These are phyloP conservation scores for Philereme vetulata DNA, from an alignment of 2,888 invertebrate species.

Conservation along the genomic window DNA sequence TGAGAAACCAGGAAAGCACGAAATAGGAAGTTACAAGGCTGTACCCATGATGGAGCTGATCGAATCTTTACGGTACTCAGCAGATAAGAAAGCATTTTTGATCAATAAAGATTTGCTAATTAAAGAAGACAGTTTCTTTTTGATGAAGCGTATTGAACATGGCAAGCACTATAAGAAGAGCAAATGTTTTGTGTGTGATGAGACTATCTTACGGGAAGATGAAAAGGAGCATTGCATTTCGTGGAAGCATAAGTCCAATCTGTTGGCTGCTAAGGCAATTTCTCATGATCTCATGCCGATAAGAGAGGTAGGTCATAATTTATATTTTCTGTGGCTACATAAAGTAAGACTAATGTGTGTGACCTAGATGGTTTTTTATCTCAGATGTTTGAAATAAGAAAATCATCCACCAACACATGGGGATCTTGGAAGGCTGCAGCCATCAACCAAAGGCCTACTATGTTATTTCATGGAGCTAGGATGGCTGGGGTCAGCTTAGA, in stretches of 20 bases:
- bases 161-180: conserved; percentile 42
- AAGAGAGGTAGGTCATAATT: conserved; percentile 58
- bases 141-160: conserved; percentile 42
- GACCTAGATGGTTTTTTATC: too few relatives aligned
- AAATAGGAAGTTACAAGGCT: conserved; percentile 27
- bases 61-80: conserved; percentile 14
- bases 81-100: conserved; percentile 19
- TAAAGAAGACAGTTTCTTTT: conserved; percentile 49
- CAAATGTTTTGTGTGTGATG: conserved; percentile 58
- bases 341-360: too few relatives aligned
- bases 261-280: conserved; percentile 45
- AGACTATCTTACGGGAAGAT: conserved; percentile 36
- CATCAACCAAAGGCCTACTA: too few relatives aligned
- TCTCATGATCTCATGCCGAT: conserved; percentile 48
- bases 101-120: conserved; percentile 39
- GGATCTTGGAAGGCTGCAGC: too few relatives aligned
- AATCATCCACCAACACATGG: too few relatives aligned
- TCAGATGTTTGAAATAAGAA: too few relatives aligned
- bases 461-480: too few relatives aligned
- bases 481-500: too few relatives aligned
- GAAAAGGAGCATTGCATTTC: conserved; percentile 49
- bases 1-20: conserved; percentile 37
- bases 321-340: too few relatives aligned
- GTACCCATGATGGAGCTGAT: conserved; percentile 18
- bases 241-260: conserved; percentile 46